Percentiles rank a stretch among this genome's conserved stretches.
These are phyloP conservation scores for Anomalospiza imberbis DNA, from an alignment of 2,797 vertebrate genomes.

Conservation along the genomic window DNA sequence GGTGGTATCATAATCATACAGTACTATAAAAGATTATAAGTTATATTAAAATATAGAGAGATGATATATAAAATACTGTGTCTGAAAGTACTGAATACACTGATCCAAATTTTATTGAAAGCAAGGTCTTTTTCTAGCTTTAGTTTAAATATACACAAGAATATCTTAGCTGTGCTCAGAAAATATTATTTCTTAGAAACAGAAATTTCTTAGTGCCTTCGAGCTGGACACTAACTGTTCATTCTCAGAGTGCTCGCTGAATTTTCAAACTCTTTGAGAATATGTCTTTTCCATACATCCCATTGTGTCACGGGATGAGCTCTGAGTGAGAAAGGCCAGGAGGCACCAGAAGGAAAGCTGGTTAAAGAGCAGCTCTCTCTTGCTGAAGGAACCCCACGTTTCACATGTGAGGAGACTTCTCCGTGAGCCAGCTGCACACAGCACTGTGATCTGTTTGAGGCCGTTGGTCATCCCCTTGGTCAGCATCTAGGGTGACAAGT, in stretches of 20 bases:
- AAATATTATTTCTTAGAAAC: no score
- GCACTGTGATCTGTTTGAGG: accelerated
- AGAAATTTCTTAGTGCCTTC: background rate
- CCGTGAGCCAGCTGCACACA: accelerated
- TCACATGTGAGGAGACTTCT: background rate
- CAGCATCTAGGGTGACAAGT: background rate
- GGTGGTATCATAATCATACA: background rate
- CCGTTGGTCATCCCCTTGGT: accelerated
- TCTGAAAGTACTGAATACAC: background rate
- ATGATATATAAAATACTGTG: background rate
- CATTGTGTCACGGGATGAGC: background rate
- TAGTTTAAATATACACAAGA: background rate
- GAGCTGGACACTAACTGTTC: background rate
- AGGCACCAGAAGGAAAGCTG: background rate
- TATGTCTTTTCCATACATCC: accelerated
- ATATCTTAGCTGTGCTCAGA: background rate
- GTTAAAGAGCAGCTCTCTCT: background rate
- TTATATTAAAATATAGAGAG: background rate
- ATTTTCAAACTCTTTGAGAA: background rate
- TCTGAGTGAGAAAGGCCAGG: background rate
- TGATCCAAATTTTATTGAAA: background rate
- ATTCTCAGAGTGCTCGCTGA: background rate
- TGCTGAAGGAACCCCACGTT: accelerated
- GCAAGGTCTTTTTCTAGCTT: accelerated
- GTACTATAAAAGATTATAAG: background rate